phyloP scores from a whole-genome alignment of 2,113 vertebrate species.

The Carassius auratus region DNA sequence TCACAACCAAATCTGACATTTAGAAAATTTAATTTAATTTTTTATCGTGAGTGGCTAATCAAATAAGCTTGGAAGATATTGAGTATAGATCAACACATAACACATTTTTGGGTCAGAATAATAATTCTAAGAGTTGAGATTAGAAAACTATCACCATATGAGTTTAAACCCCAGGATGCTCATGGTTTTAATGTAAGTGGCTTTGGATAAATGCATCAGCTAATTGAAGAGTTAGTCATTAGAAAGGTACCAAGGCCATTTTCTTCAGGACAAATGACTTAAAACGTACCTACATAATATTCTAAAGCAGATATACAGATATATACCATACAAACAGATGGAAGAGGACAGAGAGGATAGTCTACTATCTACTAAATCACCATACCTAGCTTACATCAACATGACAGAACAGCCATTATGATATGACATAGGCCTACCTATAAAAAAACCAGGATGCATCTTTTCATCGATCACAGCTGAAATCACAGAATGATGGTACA shows the following conservation, averaged over 20 bases:
- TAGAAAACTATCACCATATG: neutral
- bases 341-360: neutral
- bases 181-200: slow-evolving; percentile 5
- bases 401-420: neutral
- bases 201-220: slow-evolving; percentile 24
- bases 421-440: slow-evolving; percentile 32
- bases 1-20: neutral
- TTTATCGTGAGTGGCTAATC: neutral
- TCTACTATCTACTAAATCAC: neutral
- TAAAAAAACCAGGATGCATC: slow-evolving; percentile 30
- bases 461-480: slow-evolving; percentile 37
- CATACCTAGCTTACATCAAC: neutral
- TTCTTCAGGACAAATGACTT: neutral
- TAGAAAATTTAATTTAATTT: neutral
- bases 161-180: slow-evolving; percentile 20
- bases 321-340: neutral
- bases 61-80: neutral
- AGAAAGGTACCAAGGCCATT: neutral
- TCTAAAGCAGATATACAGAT: neutral
- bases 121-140: neutral
- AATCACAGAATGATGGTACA: slow-evolving; percentile 24
- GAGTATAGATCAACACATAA: neutral
- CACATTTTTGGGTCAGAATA: no score
- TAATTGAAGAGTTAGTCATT: slow-evolving; percentile 10
- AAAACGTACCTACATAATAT: neutral